Conservation (phyloP, 2,797 vertebrate species). For the Euphonia xanthogaster region DNA sequence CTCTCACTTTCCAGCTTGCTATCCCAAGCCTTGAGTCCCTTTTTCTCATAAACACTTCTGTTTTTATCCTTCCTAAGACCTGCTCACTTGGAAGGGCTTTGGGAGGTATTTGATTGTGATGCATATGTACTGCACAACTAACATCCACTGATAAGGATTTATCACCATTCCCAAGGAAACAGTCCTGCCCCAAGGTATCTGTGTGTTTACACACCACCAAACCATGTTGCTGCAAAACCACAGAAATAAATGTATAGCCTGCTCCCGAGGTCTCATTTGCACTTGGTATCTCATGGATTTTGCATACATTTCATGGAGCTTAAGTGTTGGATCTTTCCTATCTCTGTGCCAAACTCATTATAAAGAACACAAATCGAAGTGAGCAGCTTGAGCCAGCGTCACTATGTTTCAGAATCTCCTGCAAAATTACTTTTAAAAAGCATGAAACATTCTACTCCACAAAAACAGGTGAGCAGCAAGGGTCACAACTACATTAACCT, state of each 20-base stretch:
- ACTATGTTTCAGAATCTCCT: background rate
- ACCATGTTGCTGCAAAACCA: background rate
- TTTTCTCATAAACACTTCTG: background rate
- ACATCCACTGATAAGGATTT: background rate
- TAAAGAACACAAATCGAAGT: background rate
- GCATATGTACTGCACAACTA: background rate
- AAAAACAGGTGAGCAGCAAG: background rate
- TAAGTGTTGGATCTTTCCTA: background rate
- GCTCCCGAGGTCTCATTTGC: background rate
- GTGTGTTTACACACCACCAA: background rate
- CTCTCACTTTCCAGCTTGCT: background rate
- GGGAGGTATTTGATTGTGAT: background rate
- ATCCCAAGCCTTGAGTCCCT: background rate
- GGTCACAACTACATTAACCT: constrained; percentile 3
- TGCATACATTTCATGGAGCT: background rate
- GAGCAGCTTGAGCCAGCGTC: background rate
- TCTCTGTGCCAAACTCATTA: background rate
- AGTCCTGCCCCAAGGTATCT: background rate
- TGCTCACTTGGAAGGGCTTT: background rate
- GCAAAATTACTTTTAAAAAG: background rate
- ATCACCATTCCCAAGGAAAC: background rate
- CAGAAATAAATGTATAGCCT: background rate
- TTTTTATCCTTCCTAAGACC: background rate
- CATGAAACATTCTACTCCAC: background rate
- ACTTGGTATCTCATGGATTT: background rate